Conservation (phyloP, 1,140 invertebrate genomes). For the Tetragnatha versicolor region DNA sequence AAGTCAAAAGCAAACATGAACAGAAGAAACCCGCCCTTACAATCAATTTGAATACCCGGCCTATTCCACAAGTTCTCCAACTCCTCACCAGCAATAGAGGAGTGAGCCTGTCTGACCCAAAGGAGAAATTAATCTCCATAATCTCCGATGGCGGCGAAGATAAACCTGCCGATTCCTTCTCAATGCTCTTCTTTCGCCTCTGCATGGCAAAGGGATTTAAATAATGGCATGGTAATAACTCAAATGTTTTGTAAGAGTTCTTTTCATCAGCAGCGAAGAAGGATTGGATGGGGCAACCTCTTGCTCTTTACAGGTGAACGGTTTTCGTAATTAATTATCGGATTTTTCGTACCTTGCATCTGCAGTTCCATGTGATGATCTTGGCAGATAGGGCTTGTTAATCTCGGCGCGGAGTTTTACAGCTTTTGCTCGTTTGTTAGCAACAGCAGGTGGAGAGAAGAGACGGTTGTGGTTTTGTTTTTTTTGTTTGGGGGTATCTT, state of each 20-base stretch:
- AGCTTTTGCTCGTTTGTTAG: neutral
- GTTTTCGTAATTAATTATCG: slow-evolving; percentile 6
- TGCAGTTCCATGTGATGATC: neutral
- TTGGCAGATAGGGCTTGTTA: neutral
- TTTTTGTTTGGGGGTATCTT: neutral
- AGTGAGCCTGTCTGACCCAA: neutral
- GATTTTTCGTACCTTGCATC: neutral
- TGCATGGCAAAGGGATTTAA: slow-evolving; percentile 1
- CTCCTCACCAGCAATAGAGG: too few relatives aligned
- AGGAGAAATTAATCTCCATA: neutral
- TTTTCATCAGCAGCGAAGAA: neutral
- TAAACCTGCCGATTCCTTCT: neutral
- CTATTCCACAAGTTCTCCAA: too few relatives aligned
- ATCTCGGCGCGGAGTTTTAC: neutral
- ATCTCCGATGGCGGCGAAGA: neutral
- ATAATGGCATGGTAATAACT: too few relatives aligned
- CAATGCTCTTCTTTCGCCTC: neutral
- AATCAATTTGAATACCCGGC: too few relatives aligned
- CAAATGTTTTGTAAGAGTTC: too few relatives aligned
- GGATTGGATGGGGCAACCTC: neutral
- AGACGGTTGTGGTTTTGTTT: neutral
- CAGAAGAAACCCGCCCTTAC: too few relatives aligned
- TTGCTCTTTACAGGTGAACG: slow-evolving; percentile 23
- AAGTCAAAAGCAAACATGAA: too few relatives aligned
- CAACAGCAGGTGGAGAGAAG: neutral